Conservation (phyloP, 2,888 invertebrate species). For the Alloscopus bannaensis region DNA sequence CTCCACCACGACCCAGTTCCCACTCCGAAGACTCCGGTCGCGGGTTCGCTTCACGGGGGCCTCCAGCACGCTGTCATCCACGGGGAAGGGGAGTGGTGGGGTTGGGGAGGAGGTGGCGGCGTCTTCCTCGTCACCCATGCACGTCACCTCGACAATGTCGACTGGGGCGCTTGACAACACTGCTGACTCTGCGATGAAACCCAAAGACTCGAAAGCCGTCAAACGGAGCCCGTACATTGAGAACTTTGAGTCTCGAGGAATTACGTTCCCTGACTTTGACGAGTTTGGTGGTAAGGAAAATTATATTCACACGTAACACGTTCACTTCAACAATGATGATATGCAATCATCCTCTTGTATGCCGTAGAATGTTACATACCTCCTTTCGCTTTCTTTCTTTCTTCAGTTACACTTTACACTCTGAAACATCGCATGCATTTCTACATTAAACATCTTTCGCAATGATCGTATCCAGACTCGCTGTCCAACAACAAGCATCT, state of each 20-base stretch:
- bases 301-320: too few relatives aligned
- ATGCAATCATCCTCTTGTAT: too few relatives aligned
- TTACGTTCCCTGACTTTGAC: slow-evolving; percentile 73
- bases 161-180: slow-evolving; percentile 15
- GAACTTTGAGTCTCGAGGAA: slow-evolving; percentile 69
- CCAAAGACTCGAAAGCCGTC: slow-evolving; percentile 72
- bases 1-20: slow-evolving; percentile 30
- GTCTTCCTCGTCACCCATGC: neutral
- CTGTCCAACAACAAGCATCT: neutral
- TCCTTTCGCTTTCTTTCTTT: neutral
- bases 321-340: too few relatives aligned
- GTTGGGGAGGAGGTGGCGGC: slow-evolving; percentile 10
- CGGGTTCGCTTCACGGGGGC: slow-evolving; percentile 42
- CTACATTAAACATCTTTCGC: too few relatives aligned
- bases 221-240: slow-evolving; percentile 72
- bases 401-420: neutral
- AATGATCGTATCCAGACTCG: neutral
- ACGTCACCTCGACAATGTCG: slow-evolving; percentile 15
- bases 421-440: neutral
- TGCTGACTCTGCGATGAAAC: slow-evolving; percentile 56
- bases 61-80: neutral
- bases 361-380: neutral
- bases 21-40: slow-evolving; percentile 37
- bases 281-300: slow-evolving; percentile 73
- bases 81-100: neutral